Evolutionary conservation across 1,140 invertebrate genomes (phyloP), one percentile per base, ranked within the genome.

Genomic region (Sarcophaga bullata): DNA sequence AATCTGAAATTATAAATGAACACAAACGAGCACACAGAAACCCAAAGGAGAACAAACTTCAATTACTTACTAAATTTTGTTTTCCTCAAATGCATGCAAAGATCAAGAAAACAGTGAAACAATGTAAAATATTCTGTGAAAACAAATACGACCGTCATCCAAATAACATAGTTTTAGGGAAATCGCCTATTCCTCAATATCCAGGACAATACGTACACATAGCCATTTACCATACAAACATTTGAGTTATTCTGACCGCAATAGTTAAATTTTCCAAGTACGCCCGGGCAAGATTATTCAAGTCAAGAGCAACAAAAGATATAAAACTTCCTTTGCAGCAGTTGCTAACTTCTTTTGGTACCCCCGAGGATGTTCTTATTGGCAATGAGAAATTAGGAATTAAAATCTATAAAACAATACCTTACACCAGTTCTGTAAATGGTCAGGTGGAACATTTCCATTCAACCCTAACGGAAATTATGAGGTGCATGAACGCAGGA

Each of bases 361-460:
- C 84, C n/a, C n/a, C 85, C 84, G 3, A 82, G 85, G 54, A 46
- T 10, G 54, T 85, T 8, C 82, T 86, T 4, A 82, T 85, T 46
- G 84, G 85, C 17, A 85, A 86, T 50, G 82, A 85, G 82, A 83
- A 83, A n/a, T n/a, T n/a, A n/a, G n/a, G n/a, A n/a, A n/a, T n/a
- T n/a, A n/a, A n/a, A n/a, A n/a, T n/a, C n/a, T n/a, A n/a, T n/a
- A n/a, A n/a, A n/a, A n/a, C n/a, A n/a, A n/a, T n/a, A n/a, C n/a
- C n/a, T n/a, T n/a, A n/a, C n/a, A n/a, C n/a, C n/a, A n/a, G n/a
- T n/a, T n/a, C n/a, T n/a, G n/a, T n/a, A n/a, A n/a, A n/a, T n/a
- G n/a, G n/a, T n/a, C n/a, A n/a, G n/a, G n/a, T n/a, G n/a, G n/a
- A n/a, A n/a, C n/a, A n/a, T n/a, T n/a, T n/a, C n/a, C n/a, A n/a